Conservation (phyloP, 1,140 invertebrate species). For the Leptopilina boulardi region DNA sequence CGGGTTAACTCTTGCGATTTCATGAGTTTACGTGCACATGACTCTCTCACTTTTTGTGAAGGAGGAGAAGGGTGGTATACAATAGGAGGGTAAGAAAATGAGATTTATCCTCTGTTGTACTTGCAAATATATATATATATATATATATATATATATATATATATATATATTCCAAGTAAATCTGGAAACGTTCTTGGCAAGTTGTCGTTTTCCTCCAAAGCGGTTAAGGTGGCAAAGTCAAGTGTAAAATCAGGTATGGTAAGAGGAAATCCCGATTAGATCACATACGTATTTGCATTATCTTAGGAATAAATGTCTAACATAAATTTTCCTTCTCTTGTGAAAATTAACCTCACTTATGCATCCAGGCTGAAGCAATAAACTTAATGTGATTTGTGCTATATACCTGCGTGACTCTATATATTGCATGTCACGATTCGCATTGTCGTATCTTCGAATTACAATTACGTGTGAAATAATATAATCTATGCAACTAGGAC, state of each 20-base stretch:
- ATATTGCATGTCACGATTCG: neutral
- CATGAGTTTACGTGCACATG: neutral
- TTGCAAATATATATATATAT: too few species aligned
- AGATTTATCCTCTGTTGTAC: neutral
- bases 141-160: too few species aligned
- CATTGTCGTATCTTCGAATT: neutral
- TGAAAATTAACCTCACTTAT: constrained; percentile 63
- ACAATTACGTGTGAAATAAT: neutral
- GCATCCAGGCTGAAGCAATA: constrained; percentile 65
- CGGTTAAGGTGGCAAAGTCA: neutral
- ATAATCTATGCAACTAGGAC: neutral
- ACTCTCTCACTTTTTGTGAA: too few species aligned
- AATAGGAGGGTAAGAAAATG: neutral
- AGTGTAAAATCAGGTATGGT: neutral
- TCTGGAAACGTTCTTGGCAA: neutral
- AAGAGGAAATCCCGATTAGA: constrained; percentile 40
- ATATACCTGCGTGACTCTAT: neutral
- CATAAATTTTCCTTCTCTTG: constrained; percentile 61
- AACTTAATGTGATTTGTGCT: constrained; percentile 53
- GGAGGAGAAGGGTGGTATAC: neutral
- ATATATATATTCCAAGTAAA: neutral
- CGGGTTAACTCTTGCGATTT: neutral
- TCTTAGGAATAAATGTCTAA: constrained; percentile 50
- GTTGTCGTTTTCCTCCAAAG: neutral
- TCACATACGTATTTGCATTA: constrained; percentile 49